Percentiles rank a stretch among this genome's conserved stretches.
phyloP scores from a whole-genome alignment of 2,888 invertebrate genomes.

The Acanthopleura granulata region DNA sequence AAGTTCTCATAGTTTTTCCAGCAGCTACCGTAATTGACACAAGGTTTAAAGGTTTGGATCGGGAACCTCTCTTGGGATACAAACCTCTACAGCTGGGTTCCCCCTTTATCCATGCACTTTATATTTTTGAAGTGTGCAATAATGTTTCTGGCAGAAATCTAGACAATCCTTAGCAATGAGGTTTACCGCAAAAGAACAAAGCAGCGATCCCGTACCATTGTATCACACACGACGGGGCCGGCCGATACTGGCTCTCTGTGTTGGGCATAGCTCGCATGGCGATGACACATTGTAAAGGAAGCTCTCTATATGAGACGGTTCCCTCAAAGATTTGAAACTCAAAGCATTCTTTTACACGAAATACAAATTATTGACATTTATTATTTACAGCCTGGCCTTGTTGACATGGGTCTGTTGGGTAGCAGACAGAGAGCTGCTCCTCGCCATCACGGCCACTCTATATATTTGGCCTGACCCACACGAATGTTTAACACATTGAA shows the following conservation, averaged over 20 bases:
- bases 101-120: too few relatives aligned
- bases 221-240: neutral
- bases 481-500: neutral
- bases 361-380: slow-evolving; percentile 10
- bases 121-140: too few relatives aligned
- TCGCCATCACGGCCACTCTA: neutral
- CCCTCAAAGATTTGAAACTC: neutral
- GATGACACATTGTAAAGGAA: slow-evolving; percentile 5
- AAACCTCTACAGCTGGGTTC: neutral
- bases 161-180: neutral
- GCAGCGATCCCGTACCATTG: neutral
- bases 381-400: slow-evolving; percentile 3
- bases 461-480: neutral
- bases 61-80: neutral
- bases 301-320: neutral
- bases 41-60: neutral
- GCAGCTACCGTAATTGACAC: neutral
- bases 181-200: neutral
- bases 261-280: slow-evolving; percentile 3
- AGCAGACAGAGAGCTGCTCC: neutral
- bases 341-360: slow-evolving; percentile 16
- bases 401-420: neutral
- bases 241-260: neutral
- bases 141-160: neutral
- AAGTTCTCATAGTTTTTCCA: neutral